These are phyloP conservation scores for Cydia strobilella DNA, from an alignment of 1,140 invertebrate genomes.

Conservation along the genomic window DNA sequence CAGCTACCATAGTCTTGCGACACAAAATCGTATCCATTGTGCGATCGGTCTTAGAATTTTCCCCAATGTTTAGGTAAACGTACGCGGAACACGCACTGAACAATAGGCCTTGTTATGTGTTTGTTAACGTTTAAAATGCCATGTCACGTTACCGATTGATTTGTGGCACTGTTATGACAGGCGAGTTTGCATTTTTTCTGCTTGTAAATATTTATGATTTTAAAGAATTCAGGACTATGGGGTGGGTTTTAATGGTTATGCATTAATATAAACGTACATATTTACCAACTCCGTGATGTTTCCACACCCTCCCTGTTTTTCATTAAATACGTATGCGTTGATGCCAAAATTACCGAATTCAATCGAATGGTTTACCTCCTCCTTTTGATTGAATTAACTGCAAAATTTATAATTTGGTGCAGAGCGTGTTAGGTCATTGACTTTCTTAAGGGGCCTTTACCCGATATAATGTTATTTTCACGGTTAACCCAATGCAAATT, in stretches of 20 bases:
- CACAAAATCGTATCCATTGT: not conserved
- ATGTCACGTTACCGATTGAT: constrained; percentile 1
- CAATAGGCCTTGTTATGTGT: constrained; percentile 24
- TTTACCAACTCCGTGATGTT: not conserved
- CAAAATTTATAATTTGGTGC: no score
- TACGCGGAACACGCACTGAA: constrained; percentile 21
- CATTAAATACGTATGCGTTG: not conserved
- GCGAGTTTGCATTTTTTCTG: constrained; percentile 9
- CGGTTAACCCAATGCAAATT: no score
- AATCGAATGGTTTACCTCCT: no score
- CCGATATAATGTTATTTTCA: no score
- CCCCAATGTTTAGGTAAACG: constrained; percentile 24
- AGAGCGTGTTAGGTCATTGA: no score
- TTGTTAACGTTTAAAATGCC: constrained; percentile 1
- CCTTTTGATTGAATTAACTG: no score
- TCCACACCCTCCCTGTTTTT: not conserved
- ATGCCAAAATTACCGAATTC: not conserved
- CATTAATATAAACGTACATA: not conserved
- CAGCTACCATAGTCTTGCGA: not conserved
- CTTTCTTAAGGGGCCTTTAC: no score
- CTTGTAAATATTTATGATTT: constrained; percentile 25
- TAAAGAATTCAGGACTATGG: not conserved
- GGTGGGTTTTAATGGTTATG: no score
- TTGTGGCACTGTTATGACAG: constrained; percentile 25
- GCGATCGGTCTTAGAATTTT: not conserved